Evolutionary conservation across 2,888 invertebrate species (phyloP), one percentile per base, ranked within the genome.

Genomic region (Brassicogethes aeneus): DNA sequence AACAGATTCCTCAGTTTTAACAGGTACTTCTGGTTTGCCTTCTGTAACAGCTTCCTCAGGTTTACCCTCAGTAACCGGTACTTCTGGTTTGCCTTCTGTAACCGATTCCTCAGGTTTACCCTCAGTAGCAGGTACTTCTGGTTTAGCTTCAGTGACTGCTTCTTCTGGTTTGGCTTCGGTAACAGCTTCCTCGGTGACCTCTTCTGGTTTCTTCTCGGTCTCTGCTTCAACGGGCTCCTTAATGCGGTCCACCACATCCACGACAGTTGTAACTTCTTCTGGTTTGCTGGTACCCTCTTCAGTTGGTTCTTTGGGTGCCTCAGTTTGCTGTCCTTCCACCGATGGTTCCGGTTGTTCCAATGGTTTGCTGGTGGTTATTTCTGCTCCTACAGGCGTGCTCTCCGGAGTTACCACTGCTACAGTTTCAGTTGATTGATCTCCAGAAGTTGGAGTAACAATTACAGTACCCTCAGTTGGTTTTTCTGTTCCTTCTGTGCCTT

Each of bases 131-230:
- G 29, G 34, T 23, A n/a, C 16, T 40, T 37, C 17, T 17, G 16
- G 14, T 17, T 35, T 31, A 34, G 23, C 30, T 5, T 15, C 14
- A 3, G 42, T 36, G 36, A 36, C 33, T 35, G n/a, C 15, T 33
- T 40, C 36, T 23, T 45, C 47, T 37, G 45, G 36, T 41, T 43
- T 39, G 10, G 40, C 39, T 49, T 44, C 41, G 2, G 38, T 45
- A 7, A 45, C 37, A 17, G 17, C 10, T 14, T 36, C 35, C n/a
- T n/a, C n/a, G 40, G 35, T 15, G 15, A 23, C 23, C 5, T 23
- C 23, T 7, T 7, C 23, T 23, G 23, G 23, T 23, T 23, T 5
- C 5, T 10, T 23, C 5, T 7, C 10, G 5, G 5, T 10, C 10
- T 23, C 5, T 34, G 38, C 32, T 16, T 30, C 33, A 33, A 36